phyloP scores from a whole-genome alignment of 2,888 invertebrate species.

The Halocaridina rubra region DNA sequence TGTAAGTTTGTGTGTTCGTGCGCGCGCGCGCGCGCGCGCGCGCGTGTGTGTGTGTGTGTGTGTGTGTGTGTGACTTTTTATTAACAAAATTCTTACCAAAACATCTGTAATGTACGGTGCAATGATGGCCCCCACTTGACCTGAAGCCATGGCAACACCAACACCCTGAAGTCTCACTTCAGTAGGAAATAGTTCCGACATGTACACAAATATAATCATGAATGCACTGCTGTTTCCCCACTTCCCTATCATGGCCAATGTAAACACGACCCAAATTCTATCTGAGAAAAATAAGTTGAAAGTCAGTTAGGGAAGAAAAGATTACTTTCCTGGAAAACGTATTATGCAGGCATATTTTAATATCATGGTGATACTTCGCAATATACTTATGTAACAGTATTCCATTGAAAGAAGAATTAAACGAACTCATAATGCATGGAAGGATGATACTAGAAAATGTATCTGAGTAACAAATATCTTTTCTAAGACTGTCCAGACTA shows the following conservation, averaged over 20 bases:
- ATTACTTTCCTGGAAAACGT: background rate
- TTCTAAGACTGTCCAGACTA: too few species aligned
- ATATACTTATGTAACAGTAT: background rate
- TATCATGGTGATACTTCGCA: too few species aligned
- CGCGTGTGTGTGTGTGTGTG: slow-evolving; percentile 1
- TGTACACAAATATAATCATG: background rate
- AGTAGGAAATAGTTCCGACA: background rate
- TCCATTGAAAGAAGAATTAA: background rate
- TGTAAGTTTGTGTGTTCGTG: too few species aligned
- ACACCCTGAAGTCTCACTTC: background rate
- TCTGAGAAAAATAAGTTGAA: too few species aligned
- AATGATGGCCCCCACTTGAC: background rate
- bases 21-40: background rate
- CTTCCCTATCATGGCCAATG: background rate
- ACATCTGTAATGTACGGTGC: background rate
- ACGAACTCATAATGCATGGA: background rate
- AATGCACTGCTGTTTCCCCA: background rate
- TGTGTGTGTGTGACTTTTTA: background rate
- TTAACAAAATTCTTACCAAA: too few species aligned
- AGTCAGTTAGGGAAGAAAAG: background rate
- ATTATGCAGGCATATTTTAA: too few species aligned
- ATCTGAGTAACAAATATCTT: too few species aligned
- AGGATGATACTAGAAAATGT: background rate
- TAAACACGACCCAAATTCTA: background rate
- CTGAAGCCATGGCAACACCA: background rate